Evolutionary conservation across 2,888 invertebrate genomes (phyloP), one percentile per base, ranked within the genome.

Genomic region (Phasia obesa): DNA sequence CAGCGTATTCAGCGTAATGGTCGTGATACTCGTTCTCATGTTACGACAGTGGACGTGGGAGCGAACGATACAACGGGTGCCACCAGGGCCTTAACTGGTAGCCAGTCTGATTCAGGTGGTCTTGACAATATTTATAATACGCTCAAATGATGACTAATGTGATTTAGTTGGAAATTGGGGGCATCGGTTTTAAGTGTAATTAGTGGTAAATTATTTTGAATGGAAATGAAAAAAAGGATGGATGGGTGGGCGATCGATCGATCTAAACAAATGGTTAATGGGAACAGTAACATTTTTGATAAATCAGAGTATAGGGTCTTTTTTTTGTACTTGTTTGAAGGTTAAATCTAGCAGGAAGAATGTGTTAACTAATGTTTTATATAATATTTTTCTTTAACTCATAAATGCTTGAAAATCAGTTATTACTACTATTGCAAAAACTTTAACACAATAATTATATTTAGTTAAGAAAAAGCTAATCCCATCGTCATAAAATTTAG

Each of bases 111-210:
- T 69, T 76, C 81, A 73, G 84, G 80, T 57, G 80, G 84, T 53
- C 79, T 85, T 51, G 86, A 91, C 86, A 91, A 91, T 87, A 92
- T 92, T 85, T 92, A 92, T 87, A 92, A 92, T 87, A 92, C 92
- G 85, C 87, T 92, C 85, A 91, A 91, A 91, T 92, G 90, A 90
- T 90, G 88, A 90, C 87, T 90, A 86, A 88, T 89, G 88, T 89
- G 90, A 89, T 91, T 90, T 88, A 87, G 90, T 86, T 88, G 88
- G 86, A 89, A 89, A 85, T 86, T 90, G 84, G 89, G 88, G 87
- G 87, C 88, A 70, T 85, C 87, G 67, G 86, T 88, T 65, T 85
- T 88, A 85, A 87, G 85, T 84, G 85, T 87, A 57, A 76, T 86
- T 60, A 85, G 85, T 71, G 81, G 81, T 69, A 81, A 81, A 74